Evolutionary conservation across 2,113 vertebrate genomes (phyloP).

Genomic region (Dendropsophus ebraccatus): DNA sequence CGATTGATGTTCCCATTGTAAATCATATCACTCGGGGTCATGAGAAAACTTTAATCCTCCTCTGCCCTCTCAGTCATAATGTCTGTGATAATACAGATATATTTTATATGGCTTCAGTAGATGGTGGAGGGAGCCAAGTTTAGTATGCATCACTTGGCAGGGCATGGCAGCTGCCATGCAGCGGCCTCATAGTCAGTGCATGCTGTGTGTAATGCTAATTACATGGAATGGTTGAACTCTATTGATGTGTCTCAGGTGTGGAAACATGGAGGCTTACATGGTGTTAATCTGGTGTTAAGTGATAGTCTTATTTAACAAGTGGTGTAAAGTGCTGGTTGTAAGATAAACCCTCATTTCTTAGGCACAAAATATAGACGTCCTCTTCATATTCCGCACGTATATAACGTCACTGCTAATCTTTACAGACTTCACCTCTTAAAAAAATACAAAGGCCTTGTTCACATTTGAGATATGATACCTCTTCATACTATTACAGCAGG

Average conservation of each 20-base stretch:
- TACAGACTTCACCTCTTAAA: neutral
- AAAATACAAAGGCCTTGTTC: neutral
- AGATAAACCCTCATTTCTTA: neutral
- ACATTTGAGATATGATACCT: neutral
- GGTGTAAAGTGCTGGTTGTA: conserved; percentile 8
- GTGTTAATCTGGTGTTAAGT: conserved; percentile 37
- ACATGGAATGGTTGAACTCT: neutral
- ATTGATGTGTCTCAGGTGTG: conserved; percentile 18
- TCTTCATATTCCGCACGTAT: neutral
- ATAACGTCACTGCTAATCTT: neutral
- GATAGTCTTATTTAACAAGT: conserved; percentile 29
- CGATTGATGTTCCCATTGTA: conserved; percentile 57
- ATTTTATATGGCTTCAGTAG: conserved; percentile 45
- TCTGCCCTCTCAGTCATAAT: conserved; percentile 56
- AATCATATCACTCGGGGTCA: conserved; percentile 58
- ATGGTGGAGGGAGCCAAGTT: conserved; percentile 27
- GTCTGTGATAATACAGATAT: conserved; percentile 63
- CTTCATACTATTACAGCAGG: neutral
- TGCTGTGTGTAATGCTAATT: conserved; percentile 6
- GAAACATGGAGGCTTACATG: conserved; percentile 14
- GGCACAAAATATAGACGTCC: neutral
- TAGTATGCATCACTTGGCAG: conserved; percentile 29
- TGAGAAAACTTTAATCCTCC: conserved; percentile 64
- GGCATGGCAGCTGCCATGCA: neutral
- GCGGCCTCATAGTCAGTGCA: neutral